Conservation (phyloP, 1,140 invertebrate species). For the Oedothorax gibbosus region DNA sequence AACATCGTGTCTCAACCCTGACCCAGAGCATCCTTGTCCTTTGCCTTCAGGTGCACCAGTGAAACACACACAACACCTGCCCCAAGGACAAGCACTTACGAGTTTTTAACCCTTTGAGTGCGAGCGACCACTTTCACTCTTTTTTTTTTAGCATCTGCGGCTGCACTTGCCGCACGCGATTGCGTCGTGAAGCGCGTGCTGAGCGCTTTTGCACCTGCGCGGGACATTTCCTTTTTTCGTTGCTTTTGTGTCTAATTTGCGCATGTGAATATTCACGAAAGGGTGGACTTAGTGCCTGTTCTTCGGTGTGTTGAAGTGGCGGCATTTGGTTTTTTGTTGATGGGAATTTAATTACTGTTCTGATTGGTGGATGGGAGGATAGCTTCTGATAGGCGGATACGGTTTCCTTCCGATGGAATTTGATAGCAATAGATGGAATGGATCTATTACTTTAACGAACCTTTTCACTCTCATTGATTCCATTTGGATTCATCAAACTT, state of each 20-base stretch:
- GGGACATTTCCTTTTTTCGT: background rate
- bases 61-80: conserved; percentile 45
- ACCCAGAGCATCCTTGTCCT: conserved; percentile 47
- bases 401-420: no score
- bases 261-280: background rate
- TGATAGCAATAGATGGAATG: no score
- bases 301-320: no score
- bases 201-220: background rate
- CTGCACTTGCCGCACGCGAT: conserved; percentile 25
- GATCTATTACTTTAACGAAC: no score
- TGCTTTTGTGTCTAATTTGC: background rate
- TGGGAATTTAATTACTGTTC: no score
- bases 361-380: no score
- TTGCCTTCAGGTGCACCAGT: conserved; percentile 34
- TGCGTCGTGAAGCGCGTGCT: background rate
- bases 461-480: no score
- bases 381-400: no score
- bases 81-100: conserved; percentile 43
- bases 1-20: conserved; percentile 8
- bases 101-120: conserved; percentile 46
- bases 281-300: no score
- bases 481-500: no score
- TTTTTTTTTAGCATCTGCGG: conserved; percentile 3
- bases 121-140: conserved; percentile 47
- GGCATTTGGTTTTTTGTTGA: no score